Percentiles rank a stretch among this genome's conserved stretches.
phyloP scores from a whole-genome alignment of 1,140 invertebrate genomes.

The Bradynema listronoti region DNA sequence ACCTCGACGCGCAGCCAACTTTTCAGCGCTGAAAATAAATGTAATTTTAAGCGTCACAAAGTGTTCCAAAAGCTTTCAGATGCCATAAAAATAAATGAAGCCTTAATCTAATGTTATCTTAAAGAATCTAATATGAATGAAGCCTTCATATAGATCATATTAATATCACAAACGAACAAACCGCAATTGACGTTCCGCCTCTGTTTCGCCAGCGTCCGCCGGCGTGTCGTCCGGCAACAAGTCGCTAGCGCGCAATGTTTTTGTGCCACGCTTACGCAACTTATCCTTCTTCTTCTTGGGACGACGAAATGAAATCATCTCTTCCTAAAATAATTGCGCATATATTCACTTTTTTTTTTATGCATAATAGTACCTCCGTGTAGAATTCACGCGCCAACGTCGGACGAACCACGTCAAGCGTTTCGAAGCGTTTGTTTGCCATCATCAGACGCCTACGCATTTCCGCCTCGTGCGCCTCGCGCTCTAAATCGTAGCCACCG shows the following conservation, averaged over 20 bases:
- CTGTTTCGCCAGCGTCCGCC: slow-evolving; percentile 40
- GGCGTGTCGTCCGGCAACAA: slow-evolving; percentile 59
- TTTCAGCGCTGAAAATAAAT: slow-evolving; percentile 30
- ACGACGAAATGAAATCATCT: slow-evolving; percentile 77
- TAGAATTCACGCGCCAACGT: slow-evolving; percentile 80
- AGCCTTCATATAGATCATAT: no score
- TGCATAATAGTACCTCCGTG: slow-evolving; percentile 61
- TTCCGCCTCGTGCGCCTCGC: slow-evolving; percentile 63
- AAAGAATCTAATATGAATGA: no score
- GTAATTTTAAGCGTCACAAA: no score
- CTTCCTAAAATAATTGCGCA: slow-evolving; percentile 54
- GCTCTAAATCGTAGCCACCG: slow-evolving; percentile 53
- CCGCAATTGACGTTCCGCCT: no score
- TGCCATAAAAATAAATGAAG: no score
- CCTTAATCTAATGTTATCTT: no score
- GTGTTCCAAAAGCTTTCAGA: no score
- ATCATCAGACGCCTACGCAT: slow-evolving; percentile 62
- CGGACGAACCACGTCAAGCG: slow-evolving; percentile 64
- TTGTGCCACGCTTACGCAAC: slow-evolving; percentile 60
- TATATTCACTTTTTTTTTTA: slow-evolving; percentile 6
- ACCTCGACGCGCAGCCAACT: slow-evolving; percentile 34
- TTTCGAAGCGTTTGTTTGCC: slow-evolving; percentile 53
- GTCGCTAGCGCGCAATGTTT: slow-evolving; percentile 63
- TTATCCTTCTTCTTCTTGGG: slow-evolving; percentile 74
- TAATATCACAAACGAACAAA: no score